These are phyloP conservation scores for Smutsia gigantea DNA, from an alignment of 2,797 vertebrate genomes.

Conservation along the genomic window DNA sequence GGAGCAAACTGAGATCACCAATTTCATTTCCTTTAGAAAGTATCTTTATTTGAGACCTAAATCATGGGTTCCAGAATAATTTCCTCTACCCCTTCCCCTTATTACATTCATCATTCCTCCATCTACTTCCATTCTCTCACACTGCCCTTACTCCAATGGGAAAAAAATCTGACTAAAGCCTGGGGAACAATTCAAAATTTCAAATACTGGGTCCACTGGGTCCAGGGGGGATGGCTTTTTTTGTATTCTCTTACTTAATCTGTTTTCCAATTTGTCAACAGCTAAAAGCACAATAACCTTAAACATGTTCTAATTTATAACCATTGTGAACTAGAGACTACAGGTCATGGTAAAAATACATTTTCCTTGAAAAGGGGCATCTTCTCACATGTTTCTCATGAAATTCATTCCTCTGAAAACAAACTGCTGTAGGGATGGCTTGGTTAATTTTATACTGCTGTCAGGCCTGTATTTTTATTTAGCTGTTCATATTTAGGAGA, in stretches of 20 bases:
- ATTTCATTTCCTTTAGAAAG: constrained; percentile 70
- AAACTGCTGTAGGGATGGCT: background rate
- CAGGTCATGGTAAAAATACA: constrained; percentile 72
- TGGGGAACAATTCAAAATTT: constrained; percentile 56
- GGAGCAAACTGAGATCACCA: constrained; percentile 20
- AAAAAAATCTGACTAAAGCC: background rate
- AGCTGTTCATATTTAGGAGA: constrained; percentile 36
- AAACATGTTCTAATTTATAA: constrained; percentile 76
- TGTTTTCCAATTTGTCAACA: constrained; percentile 46
- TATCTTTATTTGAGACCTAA: constrained; percentile 63
- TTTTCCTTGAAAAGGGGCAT: constrained; percentile 36
- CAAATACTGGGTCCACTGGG: background rate
- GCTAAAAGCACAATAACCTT: constrained; percentile 51
- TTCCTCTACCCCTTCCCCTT: constrained; percentile 51
- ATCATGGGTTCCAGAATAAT: constrained; percentile 14
- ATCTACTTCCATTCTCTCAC: background rate
- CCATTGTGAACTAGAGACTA: constrained; percentile 74
- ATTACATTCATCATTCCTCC: constrained; percentile 51
- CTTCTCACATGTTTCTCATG: constrained; percentile 54
- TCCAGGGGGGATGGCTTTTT: constrained; percentile 21
- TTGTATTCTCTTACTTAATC: constrained; percentile 64
- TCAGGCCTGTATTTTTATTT: constrained; percentile 59
- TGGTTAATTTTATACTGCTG: constrained; percentile 10
- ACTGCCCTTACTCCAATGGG: background rate
- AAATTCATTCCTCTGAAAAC: constrained; percentile 40